These are phyloP conservation scores for Eumaeus atala DNA, from an alignment of 1,140 invertebrate species.

Conservation along the genomic window DNA sequence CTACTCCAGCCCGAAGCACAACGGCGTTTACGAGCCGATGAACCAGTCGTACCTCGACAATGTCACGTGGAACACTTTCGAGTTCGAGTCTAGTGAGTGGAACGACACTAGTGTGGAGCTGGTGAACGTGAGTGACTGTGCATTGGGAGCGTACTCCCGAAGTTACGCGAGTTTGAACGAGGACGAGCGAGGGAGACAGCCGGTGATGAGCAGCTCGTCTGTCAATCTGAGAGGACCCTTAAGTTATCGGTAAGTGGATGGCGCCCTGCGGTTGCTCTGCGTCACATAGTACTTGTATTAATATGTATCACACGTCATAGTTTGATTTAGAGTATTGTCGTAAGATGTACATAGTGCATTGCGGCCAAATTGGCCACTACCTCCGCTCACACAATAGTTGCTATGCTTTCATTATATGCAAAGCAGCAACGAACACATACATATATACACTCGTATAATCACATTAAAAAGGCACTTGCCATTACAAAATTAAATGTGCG, in stretches of 20 bases:
- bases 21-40: slow-evolving; percentile 55
- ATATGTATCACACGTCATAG: no score
- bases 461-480: no score
- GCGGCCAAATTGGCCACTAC: no score
- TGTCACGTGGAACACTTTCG: slow-evolving; percentile 30
- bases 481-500: no score
- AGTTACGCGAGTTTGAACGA: slow-evolving; percentile 59
- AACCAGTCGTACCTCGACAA: slow-evolving; percentile 51
- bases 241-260: slow-evolving; percentile 57
- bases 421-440: no score
- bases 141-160: slow-evolving; percentile 35
- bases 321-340: no score
- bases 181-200: slow-evolving; percentile 40
- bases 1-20: slow-evolving; percentile 62
- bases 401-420: no score
- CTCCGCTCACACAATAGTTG: no score
- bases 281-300: no score
- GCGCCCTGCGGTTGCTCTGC: background rate
- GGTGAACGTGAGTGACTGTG: slow-evolving; percentile 45
- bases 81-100: slow-evolving; percentile 30
- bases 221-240: slow-evolving; percentile 61
- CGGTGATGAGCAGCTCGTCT: slow-evolving; percentile 36
- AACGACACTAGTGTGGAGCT: slow-evolving; percentile 32
- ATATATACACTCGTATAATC: no score
- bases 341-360: no score